Evolutionary conservation across 2,797 vertebrate genomes (phyloP).

Genomic region (Ispidina picta): DNA sequence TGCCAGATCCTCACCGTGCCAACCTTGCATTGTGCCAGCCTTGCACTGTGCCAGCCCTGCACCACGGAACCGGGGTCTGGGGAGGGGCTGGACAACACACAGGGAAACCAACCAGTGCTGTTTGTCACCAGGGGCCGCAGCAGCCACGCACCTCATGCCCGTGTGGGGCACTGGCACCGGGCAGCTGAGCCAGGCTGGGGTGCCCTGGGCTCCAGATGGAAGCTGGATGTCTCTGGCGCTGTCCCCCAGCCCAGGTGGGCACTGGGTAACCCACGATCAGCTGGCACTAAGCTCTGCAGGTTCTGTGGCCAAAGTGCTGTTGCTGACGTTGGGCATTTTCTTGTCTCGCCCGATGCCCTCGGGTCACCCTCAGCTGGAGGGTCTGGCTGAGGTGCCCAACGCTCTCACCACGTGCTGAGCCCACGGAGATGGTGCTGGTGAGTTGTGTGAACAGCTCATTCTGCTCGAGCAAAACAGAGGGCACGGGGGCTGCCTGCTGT

Average conservation of each 20-base stretch:
- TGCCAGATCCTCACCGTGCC: no score
- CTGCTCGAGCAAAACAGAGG: no score
- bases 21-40: no score
- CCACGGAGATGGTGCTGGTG: no score
- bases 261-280: fast-evolving
- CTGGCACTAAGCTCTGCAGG: fast-evolving
- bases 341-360: fast-evolving
- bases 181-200: not conserved
- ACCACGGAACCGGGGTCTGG: no score
- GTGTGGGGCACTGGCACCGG: no score
- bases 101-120: no score
- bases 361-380: not conserved
- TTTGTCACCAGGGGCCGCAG: no score
- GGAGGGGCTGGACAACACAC: no score
- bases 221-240: fast-evolving
- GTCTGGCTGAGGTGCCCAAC: not conserved
- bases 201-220: not conserved
- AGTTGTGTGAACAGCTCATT: no score
- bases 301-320: not conserved
- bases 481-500: not conserved
- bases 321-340: not conserved
- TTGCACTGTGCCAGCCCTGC: no score
- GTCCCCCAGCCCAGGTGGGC: fast-evolving
- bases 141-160: no score
- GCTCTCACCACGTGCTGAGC: not conserved